phyloP scores from a whole-genome alignment of 1,140 invertebrate species.

The Helicoverpa armigera region DNA sequence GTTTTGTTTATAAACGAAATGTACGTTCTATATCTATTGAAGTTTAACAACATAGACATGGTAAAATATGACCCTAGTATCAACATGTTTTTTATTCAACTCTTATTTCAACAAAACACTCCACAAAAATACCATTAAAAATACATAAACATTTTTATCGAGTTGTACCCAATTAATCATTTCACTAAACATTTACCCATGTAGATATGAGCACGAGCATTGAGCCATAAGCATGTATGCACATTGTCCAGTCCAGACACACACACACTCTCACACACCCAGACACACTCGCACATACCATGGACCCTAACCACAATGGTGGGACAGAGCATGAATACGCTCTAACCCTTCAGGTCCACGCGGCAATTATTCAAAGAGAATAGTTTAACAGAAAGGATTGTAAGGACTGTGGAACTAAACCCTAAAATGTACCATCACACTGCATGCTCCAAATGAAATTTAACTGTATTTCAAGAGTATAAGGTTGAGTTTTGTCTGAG shows the following conservation, averaged over 20 bases:
- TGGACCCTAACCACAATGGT: conserved; percentile 79
- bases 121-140: conserved; percentile 22
- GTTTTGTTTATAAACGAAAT: too few species aligned
- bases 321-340: conserved; percentile 83
- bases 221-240: conserved; percentile 35
- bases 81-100: background rate
- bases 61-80: too few species aligned
- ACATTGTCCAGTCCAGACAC: conserved; percentile 66
- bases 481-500: conserved; percentile 46
- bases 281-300: conserved; percentile 55
- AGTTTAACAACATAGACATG: too few species aligned
- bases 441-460: conserved; percentile 1
- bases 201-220: conserved; percentile 21
- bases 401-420: conserved; percentile 64
- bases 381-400: conserved; percentile 87
- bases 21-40: too few species aligned
- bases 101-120: conserved; percentile 2
- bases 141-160: conserved; percentile 46
- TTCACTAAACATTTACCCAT: conserved; percentile 43
- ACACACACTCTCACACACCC: conserved; percentile 52
- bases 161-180: conserved; percentile 49
- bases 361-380: conserved; percentile 86
- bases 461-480: conserved; percentile 27
- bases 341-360: conserved; percentile 85
- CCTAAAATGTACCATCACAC: conserved; percentile 54